These are phyloP conservation scores for Egretta garzetta DNA, from an alignment of 2,113 vertebrate species.

Conservation along the genomic window DNA sequence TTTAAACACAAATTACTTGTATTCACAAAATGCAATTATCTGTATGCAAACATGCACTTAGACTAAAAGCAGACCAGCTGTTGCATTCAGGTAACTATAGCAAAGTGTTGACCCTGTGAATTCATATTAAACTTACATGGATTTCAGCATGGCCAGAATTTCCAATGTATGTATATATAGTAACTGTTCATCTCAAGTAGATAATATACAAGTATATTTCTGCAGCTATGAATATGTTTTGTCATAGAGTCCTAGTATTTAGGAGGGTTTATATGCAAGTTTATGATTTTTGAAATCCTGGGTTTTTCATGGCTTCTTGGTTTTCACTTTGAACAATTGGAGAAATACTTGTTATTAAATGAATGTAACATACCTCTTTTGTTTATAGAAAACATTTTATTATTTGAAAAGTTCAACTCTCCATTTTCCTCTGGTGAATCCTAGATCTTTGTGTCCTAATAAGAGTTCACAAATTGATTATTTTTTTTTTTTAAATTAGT, in stretches of 20 bases:
- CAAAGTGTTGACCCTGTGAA: neutral
- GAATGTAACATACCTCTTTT: neutral
- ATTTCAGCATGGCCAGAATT: neutral
- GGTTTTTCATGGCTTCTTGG: neutral
- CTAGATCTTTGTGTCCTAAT: neutral
- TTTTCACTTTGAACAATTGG: neutral
- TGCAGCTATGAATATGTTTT: neutral
- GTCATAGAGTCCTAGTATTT: neutral
- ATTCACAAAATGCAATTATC: neutral
- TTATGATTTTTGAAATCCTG: neutral
- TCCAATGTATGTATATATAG: neutral
- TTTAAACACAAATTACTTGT: neutral
- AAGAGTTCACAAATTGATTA: neutral
- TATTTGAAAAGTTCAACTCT: neutral
- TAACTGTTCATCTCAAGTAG: neutral
- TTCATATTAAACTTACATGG: neutral
- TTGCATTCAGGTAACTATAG: neutral
- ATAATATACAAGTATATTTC: neutral
- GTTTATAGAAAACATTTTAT: neutral
- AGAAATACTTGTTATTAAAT: neutral
- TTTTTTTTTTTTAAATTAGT: neutral
- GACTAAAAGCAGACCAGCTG: neutral
- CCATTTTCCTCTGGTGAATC: neutral
- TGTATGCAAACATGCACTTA: neutral
- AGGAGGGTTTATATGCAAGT: neutral